Base-by-base conservation (phyloP, 2,113 vertebrate species). In the Chloebia gouldiae region DNA sequence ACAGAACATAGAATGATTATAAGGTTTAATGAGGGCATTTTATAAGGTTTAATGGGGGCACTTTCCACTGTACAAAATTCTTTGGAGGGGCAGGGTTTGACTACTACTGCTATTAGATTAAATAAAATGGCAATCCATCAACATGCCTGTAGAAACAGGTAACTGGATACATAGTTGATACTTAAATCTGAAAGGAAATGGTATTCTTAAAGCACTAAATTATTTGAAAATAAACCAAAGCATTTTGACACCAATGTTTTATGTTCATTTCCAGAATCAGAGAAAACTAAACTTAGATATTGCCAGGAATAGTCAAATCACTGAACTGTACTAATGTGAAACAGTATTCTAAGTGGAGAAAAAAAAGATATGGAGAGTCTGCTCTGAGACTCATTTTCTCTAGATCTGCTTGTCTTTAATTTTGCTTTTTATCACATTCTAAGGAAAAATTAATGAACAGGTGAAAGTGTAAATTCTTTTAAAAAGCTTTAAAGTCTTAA, bases 51-150 rank as follows among this genome's bases (percentile, higher is more conserved):
- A 53, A 59, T 68, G 5, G 47, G 3, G 12, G 6, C 1, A 37
- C 69, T 81, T 80, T 37, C 15, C 20, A 28, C 12, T n/a, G 79
- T 75, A n/a, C 31, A 64, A 59, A 11, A 54, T 37, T 45, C 7
- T 9, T 56, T 25, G 4, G 5, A 7, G 6, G 6, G 18, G 2
- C 0, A 2, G 27, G 5, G 5, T 47, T 57, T 51, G 45, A 39
- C 13, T 44, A 6, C 2, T 39, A 35, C 45, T 45, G 12, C 4
- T 40, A 37, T 39, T 54, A 49, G 19, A 10, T 49, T 73, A 53
- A 83, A 73, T 65, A 57, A 68, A 81, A 53, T 25, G 2, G 3
- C 8, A 69, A 64, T 21, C 7, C 23, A 81, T 40, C 8, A 28
- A 22, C 12, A 9, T 25, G 11, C 7, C 81, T 88, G 61, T 31